Evolutionary conservation across 1,140 invertebrate genomes (phyloP).

Genomic region (Papilio glaucus): DNA sequence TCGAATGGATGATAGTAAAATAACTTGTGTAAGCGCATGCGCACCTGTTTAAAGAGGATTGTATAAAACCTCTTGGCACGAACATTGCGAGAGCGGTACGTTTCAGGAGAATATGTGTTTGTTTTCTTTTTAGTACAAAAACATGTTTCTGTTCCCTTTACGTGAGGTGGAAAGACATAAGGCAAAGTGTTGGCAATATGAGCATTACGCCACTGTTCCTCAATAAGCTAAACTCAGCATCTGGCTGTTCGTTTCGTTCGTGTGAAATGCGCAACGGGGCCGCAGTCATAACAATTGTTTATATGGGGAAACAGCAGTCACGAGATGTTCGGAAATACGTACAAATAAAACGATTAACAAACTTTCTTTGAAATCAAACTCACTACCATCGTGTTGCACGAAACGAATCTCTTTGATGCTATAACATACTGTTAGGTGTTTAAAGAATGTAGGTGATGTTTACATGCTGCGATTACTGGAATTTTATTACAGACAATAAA

Average conservation of each 20-base stretch:
- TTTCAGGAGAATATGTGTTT: conserved; percentile 39
- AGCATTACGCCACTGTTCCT: conserved; percentile 5
- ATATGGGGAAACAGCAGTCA: conserved; percentile 44
- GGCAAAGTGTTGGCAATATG: neutral
- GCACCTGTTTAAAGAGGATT: conserved; percentile 71
- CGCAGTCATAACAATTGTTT: conserved; percentile 48
- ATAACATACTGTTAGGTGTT: neutral
- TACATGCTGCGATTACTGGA: conserved; percentile 4
- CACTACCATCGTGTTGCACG: neutral
- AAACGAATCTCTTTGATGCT: conserved; percentile 15
- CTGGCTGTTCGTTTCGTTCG: conserved; percentile 4
- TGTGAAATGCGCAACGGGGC: conserved; percentile 36
- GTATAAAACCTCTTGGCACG: conserved; percentile 56
- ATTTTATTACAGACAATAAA: conserved; percentile 7
- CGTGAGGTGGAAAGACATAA: conserved; percentile 14
- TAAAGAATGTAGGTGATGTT: conserved; percentile 10
- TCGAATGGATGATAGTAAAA: conserved; percentile 59
- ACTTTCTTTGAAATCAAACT: conserved; percentile 42
- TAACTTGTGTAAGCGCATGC: conserved; percentile 66
- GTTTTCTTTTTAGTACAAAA: conserved; percentile 12
- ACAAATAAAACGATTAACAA: too few relatives aligned
- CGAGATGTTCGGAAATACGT: conserved; percentile 32
- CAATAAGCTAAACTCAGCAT: neutral
- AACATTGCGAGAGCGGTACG: conserved; percentile 38
- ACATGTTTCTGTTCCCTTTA: conserved; percentile 14